Evolutionary conservation across 2,888 invertebrate species (phyloP).

Genomic region (Luffia ferchaultella): DNA sequence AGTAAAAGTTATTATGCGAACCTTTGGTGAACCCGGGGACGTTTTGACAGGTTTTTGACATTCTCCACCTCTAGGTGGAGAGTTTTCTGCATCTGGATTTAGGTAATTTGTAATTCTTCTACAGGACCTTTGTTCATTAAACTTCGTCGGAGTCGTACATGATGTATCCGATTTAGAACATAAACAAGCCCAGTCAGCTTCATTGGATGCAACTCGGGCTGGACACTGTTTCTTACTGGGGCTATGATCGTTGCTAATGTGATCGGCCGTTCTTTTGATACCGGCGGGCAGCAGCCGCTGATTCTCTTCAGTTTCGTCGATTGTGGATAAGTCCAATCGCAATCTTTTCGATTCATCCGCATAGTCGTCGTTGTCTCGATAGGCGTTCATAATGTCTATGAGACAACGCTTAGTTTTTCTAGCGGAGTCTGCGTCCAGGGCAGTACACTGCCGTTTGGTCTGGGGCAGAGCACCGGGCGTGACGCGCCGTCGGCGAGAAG

Average conservation of each 20-base stretch:
- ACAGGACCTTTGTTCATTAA: slow-evolving; percentile 28
- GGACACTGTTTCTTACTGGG: neutral
- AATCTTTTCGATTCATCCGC: slow-evolving; percentile 27
- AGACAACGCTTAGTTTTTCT: slow-evolving; percentile 46
- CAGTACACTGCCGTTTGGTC: slow-evolving; percentile 1
- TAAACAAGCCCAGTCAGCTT: slow-evolving; percentile 28
- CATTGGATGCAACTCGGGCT: neutral
- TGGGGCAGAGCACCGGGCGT: slow-evolving; percentile 23
- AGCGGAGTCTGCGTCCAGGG: slow-evolving; percentile 8
- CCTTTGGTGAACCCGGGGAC: slow-evolving; percentile 22
- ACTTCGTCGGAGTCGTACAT: slow-evolving; percentile 42
- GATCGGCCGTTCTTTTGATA: slow-evolving; percentile 24
- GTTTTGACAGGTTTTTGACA: slow-evolving; percentile 25
- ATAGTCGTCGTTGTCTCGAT: slow-evolving; percentile 26
- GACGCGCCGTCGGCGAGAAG: neutral
- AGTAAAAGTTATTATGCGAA: slow-evolving; percentile 27
- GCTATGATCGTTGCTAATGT: neutral
- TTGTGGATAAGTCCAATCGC: slow-evolving; percentile 21
- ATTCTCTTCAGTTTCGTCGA: slow-evolving; percentile 19
- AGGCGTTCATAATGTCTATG: slow-evolving; percentile 40
- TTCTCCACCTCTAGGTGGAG: neutral
- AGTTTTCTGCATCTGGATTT: neutral
- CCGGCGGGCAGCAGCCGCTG: slow-evolving; percentile 21
- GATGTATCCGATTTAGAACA: slow-evolving; percentile 29
- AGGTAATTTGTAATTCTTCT: slow-evolving; percentile 17